Evolutionary conservation across 2,888 invertebrate genomes (phyloP).

Genomic region (Incurvaria masculella): DNA sequence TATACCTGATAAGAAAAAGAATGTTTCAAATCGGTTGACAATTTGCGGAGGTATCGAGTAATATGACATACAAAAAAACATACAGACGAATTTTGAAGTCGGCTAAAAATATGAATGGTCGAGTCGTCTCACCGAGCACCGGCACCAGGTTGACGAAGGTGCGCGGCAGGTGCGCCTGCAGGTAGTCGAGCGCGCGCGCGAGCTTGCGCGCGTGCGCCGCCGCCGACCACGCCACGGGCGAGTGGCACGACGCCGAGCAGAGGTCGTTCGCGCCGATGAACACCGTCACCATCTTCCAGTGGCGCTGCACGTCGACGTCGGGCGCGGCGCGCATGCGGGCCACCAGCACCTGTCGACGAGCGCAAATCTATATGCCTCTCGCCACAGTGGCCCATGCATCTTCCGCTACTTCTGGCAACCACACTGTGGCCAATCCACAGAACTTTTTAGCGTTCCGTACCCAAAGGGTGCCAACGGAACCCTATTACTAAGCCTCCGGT

Average conservation of each 20-base stretch:
- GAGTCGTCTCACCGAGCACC: constrained; percentile 56
- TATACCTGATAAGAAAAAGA: too few species aligned
- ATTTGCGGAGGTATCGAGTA: too few species aligned
- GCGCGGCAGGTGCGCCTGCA: constrained; percentile 62
- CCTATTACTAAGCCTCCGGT: too few species aligned
- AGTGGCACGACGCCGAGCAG: constrained; percentile 68
- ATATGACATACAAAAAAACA: too few species aligned
- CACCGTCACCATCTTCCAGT: constrained; percentile 77
- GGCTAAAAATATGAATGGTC: neutral
- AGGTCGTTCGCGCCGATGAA: constrained; percentile 75
- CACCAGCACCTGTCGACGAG: constrained; percentile 63
- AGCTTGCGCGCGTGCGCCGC: constrained; percentile 60
- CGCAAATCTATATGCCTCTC: too few species aligned
- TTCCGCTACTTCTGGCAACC: too few species aligned
- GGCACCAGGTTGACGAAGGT: constrained; percentile 70
- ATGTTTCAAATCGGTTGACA: too few species aligned
- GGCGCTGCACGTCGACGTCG: constrained; percentile 55
- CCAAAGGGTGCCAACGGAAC: too few species aligned
- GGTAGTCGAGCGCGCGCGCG: constrained; percentile 62
- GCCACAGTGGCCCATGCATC: too few species aligned
- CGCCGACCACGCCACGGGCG: constrained; percentile 58
- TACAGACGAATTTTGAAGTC: too few species aligned
- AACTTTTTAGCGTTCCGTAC: too few species aligned
- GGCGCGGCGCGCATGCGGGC: constrained; percentile 60
- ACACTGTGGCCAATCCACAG: too few species aligned